A percentile compares a stretch with the other conserved stretches of the same genome.
Conservation (phyloP, 2,888 invertebrate genomes). For the Adelphocoris suturalis region DNA sequence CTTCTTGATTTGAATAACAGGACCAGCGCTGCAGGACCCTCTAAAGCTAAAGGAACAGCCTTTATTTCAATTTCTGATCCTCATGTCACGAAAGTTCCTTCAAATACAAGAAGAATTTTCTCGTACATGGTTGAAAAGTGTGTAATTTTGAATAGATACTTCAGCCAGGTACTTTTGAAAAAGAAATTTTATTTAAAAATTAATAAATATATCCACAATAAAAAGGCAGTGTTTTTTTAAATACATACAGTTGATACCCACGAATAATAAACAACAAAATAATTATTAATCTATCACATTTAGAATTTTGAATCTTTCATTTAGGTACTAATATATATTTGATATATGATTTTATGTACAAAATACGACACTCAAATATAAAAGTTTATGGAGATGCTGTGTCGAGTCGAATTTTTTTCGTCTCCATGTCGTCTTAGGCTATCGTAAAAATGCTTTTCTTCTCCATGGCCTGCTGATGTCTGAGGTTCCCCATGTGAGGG, state of each 20-base stretch:
- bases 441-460: slow-evolving; percentile 96
- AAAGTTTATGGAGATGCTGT: slow-evolving; percentile 82
- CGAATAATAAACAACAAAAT: not conserved
- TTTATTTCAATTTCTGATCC: too few relatives aligned
- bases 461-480: slow-evolving; percentile 82
- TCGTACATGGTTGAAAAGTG: too few relatives aligned
- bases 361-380: not conserved
- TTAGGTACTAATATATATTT: not conserved
- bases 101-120: too few relatives aligned
- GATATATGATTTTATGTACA: not conserved
- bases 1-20: too few relatives aligned
- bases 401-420: slow-evolving; percentile 88
- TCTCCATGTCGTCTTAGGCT: slow-evolving; percentile 94
- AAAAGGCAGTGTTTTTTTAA: slow-evolving; percentile 29
- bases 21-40: too few relatives aligned
- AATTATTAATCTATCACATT: slow-evolving; percentile 41
- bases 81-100: too few relatives aligned
- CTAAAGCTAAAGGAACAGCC: too few relatives aligned
- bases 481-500: slow-evolving; percentile 70
- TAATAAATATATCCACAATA: slow-evolving; percentile 43
- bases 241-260: not conserved
- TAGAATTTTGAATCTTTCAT: slow-evolving; percentile 35
- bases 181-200: slow-evolving; percentile 43
- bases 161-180: too few relatives aligned
- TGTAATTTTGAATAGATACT: too few relatives aligned